Evolutionary conservation across 2,888 invertebrate species (phyloP).

Genomic region (Aphodius granarius): DNA sequence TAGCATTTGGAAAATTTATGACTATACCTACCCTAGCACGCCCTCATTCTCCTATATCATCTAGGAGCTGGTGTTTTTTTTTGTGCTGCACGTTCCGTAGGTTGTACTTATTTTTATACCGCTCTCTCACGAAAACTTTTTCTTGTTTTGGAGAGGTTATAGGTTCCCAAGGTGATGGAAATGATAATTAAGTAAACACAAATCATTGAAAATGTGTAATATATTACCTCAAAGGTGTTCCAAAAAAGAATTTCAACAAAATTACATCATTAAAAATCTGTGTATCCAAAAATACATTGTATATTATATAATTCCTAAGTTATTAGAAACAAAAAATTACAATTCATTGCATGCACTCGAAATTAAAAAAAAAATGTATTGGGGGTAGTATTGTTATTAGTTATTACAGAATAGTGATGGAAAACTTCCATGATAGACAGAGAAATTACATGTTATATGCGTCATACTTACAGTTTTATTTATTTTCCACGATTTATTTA

Average conservation of each 20-base stretch:
- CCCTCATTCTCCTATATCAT: no score
- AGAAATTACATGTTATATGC: neutral
- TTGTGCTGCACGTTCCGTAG: no score
- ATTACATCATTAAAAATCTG: constrained; percentile 12
- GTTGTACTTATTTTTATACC: no score
- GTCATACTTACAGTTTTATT: neutral
- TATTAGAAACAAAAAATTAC: constrained; percentile 5
- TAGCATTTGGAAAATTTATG: no score
- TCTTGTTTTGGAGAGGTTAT: no score
- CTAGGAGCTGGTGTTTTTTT: no score
- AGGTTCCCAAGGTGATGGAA: neutral
- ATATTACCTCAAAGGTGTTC: constrained; percentile 13
- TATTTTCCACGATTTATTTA: neutral
- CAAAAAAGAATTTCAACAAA: constrained; percentile 11
- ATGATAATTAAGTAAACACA: neutral
- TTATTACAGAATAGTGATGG: neutral
- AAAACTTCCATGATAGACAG: neutral
- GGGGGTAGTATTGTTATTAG: neutral
- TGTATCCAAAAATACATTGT: constrained; percentile 12
- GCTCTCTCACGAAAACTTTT: no score
- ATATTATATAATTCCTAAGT: constrained; percentile 10
- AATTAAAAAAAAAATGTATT: constrained; percentile 1
- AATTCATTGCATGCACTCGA: constrained; percentile 11
- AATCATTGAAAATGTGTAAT: constrained; percentile 7
- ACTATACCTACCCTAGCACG: no score